A percentile compares a stretch with the other conserved stretches of the same genome.
Conservation (phyloP, 2,797 vertebrate genomes). For the Vipera latastei region DNA sequence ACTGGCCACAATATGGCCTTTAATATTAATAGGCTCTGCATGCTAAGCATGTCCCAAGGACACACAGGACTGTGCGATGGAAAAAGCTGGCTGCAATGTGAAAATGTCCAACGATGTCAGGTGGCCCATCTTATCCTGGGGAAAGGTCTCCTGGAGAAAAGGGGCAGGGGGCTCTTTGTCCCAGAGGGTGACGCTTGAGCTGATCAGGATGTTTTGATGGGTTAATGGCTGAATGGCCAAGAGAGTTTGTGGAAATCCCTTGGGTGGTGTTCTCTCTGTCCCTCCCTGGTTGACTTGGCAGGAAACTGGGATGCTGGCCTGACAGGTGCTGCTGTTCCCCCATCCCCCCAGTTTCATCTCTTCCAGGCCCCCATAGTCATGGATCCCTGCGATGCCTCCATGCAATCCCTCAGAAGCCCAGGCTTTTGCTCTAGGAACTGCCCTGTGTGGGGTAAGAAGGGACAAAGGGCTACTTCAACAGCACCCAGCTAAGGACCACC, state of each 20-base stretch:
- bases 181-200: not conserved
- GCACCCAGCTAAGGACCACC: not conserved
- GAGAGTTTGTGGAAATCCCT: not conserved
- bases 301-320: not conserved
- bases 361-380: not conserved
- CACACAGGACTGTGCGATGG: not conserved
- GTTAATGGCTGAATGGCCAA: not conserved
- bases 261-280: not conserved
- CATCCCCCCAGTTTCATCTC: not conserved
- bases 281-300: not conserved
- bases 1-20: not conserved
- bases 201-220: not conserved
- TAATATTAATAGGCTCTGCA: not conserved
- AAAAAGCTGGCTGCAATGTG: not conserved
- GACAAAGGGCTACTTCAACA: not conserved
- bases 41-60: conserved; percentile 3
- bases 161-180: not conserved
- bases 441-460: not conserved
- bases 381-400: not conserved
- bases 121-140: not conserved
- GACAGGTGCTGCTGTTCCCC: not conserved
- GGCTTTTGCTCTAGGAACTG: accelerated
- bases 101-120: too few species aligned
- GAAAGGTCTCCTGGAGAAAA: not conserved
- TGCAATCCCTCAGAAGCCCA: not conserved